These are phyloP conservation scores for Cheilosia pagana DNA, from an alignment of 2,888 invertebrate species.

Conservation along the genomic window DNA sequence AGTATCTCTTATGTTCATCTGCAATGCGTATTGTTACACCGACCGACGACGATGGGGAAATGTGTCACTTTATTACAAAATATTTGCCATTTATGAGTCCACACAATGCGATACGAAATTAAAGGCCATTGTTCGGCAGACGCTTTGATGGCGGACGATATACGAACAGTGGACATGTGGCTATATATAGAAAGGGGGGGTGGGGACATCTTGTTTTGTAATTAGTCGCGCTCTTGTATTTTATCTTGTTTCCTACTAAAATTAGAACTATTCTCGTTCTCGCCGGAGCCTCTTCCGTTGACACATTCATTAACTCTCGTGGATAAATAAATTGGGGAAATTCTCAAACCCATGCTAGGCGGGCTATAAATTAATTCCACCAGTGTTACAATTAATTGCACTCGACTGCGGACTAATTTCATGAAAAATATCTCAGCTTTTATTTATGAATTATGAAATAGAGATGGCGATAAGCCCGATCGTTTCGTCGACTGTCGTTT, in stretches of 20 bases:
- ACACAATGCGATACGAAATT: conserved; percentile 68
- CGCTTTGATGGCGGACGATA: conserved; percentile 30
- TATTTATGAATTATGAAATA: conserved; percentile 69
- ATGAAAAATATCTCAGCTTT: conserved; percentile 62
- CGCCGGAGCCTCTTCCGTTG: conserved; percentile 43
- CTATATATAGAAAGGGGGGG: background rate
- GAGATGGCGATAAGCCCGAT: conserved; percentile 24
- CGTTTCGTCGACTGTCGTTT: background rate
- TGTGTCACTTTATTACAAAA: conserved; percentile 74
- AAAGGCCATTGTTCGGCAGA: conserved; percentile 67
- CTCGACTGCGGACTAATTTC: conserved; percentile 72
- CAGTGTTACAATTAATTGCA: conserved; percentile 72
- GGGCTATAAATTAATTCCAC: conserved; percentile 69
- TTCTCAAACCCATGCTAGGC: conserved; percentile 53
- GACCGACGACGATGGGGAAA: conserved; percentile 51
- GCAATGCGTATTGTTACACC: conserved; percentile 75
- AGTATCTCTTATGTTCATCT: conserved; percentile 64
- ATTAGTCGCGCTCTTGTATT: conserved; percentile 9
- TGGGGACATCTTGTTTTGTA: conserved; percentile 36
- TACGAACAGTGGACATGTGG: conserved; percentile 27
- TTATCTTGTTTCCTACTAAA: conserved; percentile 50
- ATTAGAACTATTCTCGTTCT: conserved; percentile 52
- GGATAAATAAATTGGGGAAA: conserved; percentile 68
- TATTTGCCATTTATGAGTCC: conserved; percentile 73
- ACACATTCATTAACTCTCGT: conserved; percentile 69